Conservation (phyloP, 2,113 vertebrate genomes). For the Serilophus lunatus region DNA sequence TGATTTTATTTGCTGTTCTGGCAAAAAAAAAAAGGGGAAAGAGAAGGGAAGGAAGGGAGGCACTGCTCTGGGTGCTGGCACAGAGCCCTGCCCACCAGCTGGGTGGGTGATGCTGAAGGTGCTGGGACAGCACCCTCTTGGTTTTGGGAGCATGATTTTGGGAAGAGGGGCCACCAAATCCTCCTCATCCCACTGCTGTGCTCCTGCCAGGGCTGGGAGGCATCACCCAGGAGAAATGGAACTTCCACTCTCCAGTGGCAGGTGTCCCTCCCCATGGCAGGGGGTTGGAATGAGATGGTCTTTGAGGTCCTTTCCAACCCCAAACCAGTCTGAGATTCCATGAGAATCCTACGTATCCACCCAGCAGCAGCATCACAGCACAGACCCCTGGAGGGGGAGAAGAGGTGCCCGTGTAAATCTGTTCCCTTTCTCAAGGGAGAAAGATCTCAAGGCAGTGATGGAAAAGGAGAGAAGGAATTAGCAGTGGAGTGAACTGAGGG, state of each 20-base stretch:
- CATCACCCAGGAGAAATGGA: neutral
- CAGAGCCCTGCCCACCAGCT: neutral
- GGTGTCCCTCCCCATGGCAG: no score
- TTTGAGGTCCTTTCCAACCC: neutral
- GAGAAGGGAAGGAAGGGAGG: neutral
- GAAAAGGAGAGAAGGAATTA: neutral
- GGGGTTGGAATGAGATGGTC: neutral
- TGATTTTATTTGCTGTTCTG: neutral
- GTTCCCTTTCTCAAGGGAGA: neutral
- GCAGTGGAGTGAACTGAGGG: neutral
- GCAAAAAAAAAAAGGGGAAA: neutral
- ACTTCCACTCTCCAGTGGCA: neutral
- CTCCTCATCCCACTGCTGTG: neutral
- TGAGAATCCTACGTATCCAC: neutral
- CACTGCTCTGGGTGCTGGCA: neutral
- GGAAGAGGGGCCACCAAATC: accelerated
- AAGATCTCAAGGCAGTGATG: neutral
- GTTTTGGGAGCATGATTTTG: no score
- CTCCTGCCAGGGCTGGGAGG: neutral
- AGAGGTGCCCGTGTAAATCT: accelerated
- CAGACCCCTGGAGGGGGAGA: accelerated
- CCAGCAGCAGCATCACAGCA: accelerated
- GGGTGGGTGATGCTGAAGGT: neutral
- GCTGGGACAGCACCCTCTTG: neutral
- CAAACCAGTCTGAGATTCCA: neutral